Percentiles rank a stretch among this genome's conserved stretches.
Evolutionary conservation across 2,888 invertebrate species (phyloP).

Genomic region (Vanessa cardui): DNA sequence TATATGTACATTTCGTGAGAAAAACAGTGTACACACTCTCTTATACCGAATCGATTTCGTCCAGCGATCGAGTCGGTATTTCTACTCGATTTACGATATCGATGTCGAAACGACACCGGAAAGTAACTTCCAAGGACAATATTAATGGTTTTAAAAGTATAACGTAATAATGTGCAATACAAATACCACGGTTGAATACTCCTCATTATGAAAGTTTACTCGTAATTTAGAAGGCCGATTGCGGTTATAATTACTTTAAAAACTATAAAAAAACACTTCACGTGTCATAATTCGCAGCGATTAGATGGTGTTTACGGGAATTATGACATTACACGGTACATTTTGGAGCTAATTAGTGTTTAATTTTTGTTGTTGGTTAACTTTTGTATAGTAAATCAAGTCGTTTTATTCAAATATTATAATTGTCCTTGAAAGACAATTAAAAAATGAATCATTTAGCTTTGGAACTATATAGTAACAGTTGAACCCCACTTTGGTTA

Average conservation of each 20-base stretch:
- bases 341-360: background rate
- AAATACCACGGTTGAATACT: conserved; percentile 42
- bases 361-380: no score
- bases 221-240: conserved; percentile 39
- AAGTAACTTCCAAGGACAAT: conserved; percentile 48
- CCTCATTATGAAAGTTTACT: conserved; percentile 41
- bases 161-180: conserved; percentile 43
- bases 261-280: conserved; percentile 4
- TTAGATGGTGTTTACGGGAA: background rate
- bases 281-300: conserved; percentile 25
- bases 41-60: conserved; percentile 32
- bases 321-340: background rate
- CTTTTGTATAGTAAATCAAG: no score
- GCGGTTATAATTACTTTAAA: conserved; percentile 15
- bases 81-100: conserved; percentile 42
- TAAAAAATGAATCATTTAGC: no score
- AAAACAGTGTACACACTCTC: conserved; percentile 24
- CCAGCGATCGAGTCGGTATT: conserved; percentile 33
- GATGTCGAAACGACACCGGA: conserved; percentile 46
- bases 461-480: no score
- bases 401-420: no score
- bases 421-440: no score
- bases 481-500: no score
- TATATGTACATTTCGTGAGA: no score
- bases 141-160: conserved; percentile 45